Evolutionary conservation across 2,888 invertebrate genomes (phyloP).

Genomic region (Agrypnus murinus): DNA sequence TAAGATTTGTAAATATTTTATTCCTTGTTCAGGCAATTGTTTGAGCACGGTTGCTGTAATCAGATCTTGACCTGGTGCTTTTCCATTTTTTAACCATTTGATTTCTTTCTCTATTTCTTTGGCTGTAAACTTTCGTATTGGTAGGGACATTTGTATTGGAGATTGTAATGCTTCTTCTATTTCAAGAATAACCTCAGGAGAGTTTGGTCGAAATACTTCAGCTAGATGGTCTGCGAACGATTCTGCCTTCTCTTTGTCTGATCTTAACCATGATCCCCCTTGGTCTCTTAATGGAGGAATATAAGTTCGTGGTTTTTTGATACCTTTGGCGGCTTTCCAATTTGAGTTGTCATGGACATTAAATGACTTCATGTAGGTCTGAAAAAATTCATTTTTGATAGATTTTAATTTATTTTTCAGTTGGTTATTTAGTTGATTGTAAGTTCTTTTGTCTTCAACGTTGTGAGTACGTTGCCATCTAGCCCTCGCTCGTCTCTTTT

Average conservation of each 20-base stretch:
- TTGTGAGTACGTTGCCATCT: too few species aligned
- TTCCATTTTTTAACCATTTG: too few species aligned
- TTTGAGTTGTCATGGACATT: constrained; percentile 22
- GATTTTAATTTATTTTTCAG: constrained; percentile 27
- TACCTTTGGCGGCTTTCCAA: constrained; percentile 19
- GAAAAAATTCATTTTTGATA: constrained; percentile 6
- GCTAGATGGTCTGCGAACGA: constrained; percentile 17
- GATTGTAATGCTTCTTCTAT: constrained; percentile 22
- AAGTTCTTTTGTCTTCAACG: constrained; percentile 19
- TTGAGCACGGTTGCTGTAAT: too few species aligned
- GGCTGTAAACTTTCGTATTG: constrained; percentile 7
- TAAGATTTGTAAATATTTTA: constrained; percentile 10
- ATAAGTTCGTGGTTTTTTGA: constrained; percentile 17
- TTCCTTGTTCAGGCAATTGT: too few species aligned
- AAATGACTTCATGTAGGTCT: constrained; percentile 23
- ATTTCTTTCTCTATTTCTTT: constrained; percentile 17
- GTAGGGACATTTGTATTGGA: constrained; percentile 17
- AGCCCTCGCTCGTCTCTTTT: too few species aligned
- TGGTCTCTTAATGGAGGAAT: constrained; percentile 18
- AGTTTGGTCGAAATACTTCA: constrained; percentile 17
- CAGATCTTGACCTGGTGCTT: constrained; percentile 23
- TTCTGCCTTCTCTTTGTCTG: constrained; percentile 21
- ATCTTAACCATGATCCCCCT: constrained; percentile 19
- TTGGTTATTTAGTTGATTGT: constrained; percentile 21
- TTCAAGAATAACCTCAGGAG: constrained; percentile 2